These are phyloP conservation scores for Salvelinus alpinus DNA, from an alignment of 2,113 vertebrate genomes.

Conservation along the genomic window DNA sequence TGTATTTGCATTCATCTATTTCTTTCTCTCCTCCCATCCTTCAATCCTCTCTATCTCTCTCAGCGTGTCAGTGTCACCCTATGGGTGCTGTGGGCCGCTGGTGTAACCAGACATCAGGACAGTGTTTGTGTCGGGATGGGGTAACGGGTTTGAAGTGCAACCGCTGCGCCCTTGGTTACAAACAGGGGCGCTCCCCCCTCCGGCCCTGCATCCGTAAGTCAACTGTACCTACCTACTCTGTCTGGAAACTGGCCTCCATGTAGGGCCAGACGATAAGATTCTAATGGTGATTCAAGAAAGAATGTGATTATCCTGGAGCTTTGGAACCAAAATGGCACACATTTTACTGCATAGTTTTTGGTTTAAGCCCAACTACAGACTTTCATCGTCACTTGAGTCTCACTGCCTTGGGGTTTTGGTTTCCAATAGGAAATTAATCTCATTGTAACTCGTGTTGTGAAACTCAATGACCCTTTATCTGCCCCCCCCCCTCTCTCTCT, in stretches of 20 bases:
- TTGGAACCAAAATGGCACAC: no score
- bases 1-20: background rate
- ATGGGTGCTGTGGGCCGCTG: constrained; percentile 79
- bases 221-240: background rate
- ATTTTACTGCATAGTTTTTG: no score
- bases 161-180: constrained; percentile 82
- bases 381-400: no score
- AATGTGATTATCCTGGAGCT: no score
- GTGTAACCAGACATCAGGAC: constrained; percentile 88
- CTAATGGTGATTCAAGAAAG: no score
- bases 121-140: constrained; percentile 85
- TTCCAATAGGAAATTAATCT: constrained; percentile 29
- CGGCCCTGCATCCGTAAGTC: constrained; percentile 84
- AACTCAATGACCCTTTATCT: constrained; percentile 18
- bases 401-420: background rate
- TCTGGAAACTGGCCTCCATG: background rate
- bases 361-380: no score
- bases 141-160: constrained; percentile 83
- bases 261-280: background rate
- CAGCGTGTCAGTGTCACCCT: constrained; percentile 87
- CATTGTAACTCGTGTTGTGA: constrained; percentile 27
- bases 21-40: no score
- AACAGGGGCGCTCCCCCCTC: constrained; percentile 82
- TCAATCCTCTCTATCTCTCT: background rate
- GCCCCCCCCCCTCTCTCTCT: constrained; percentile 2